A percentile compares a stretch with the other conserved stretches of the same genome.
These are phyloP conservation scores for Drosophila fuyamai DNA, from an alignment of 1,140 invertebrate genomes.

Conservation along the genomic window DNA sequence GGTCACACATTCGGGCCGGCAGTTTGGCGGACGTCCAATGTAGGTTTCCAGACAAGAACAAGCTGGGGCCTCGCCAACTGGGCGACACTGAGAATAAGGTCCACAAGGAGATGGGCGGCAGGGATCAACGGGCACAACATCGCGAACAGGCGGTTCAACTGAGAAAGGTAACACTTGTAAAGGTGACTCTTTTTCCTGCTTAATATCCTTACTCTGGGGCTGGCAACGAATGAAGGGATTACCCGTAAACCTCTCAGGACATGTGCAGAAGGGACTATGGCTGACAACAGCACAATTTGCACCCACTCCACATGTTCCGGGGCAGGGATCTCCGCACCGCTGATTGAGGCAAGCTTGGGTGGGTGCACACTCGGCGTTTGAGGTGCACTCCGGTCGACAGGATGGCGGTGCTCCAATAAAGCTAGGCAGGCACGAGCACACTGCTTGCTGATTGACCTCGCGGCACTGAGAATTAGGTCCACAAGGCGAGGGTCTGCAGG, in stretches of 20 bases:
- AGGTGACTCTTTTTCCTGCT: too few relatives aligned
- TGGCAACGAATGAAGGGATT: conserved; percentile 91
- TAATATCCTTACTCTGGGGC: conserved; percentile 81
- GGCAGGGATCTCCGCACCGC: conserved; percentile 91
- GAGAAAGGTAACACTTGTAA: conserved; percentile 8
- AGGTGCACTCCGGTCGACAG: conserved; percentile 90
- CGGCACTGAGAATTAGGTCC: conserved; percentile 92
- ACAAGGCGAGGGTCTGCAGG: conserved; percentile 92
- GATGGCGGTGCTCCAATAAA: conserved; percentile 90
- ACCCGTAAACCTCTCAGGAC: conserved; percentile 89
- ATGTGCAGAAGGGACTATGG: conserved; percentile 93
- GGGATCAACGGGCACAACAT: conserved; percentile 85
- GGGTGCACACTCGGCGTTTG: conserved; percentile 89
- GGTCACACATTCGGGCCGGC: conserved; percentile 91
- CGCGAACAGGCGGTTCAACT: conserved; percentile 85
- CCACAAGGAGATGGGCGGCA: conserved; percentile 91
- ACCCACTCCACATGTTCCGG: conserved; percentile 90
- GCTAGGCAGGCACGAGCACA: conserved; percentile 89
- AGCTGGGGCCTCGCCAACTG: conserved; percentile 87
- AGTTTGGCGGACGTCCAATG: conserved; percentile 91
- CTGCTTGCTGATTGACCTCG: conserved; percentile 87
- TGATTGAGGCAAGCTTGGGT: conserved; percentile 89
- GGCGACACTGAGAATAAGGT: conserved; percentile 89
- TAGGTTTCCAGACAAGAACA: conserved; percentile 90
- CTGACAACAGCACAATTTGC: conserved; percentile 92